Percentiles rank a stretch among this genome's conserved stretches.
phyloP scores from a whole-genome alignment of 2,888 invertebrate genomes.

The Acrobasis repandana region DNA sequence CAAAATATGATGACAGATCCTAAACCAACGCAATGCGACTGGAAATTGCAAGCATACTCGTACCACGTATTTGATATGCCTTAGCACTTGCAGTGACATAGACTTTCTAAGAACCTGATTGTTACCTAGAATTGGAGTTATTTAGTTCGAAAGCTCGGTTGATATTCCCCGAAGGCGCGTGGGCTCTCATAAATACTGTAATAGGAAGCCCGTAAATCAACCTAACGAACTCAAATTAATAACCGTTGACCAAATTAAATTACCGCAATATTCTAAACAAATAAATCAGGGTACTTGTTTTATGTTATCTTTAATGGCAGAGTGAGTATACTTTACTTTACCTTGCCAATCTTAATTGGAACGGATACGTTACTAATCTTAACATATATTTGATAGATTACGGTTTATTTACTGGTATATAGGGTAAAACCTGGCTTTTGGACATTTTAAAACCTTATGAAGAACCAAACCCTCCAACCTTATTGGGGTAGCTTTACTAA shows the following conservation, averaged over 20 bases:
- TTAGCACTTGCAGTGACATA: not conserved
- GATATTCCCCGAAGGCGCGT: slow-evolving; percentile 13
- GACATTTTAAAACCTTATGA: too few relatives aligned
- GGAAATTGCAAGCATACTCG: too few relatives aligned
- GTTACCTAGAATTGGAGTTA: slow-evolving; percentile 1
- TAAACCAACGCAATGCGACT: too few relatives aligned
- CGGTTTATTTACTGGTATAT: too few relatives aligned
- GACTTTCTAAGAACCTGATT: slow-evolving; percentile 12
- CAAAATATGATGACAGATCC: too few relatives aligned
- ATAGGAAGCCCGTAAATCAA: slow-evolving; percentile 12
- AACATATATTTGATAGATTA: too few relatives aligned
- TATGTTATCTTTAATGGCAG: not conserved
- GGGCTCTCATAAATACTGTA: slow-evolving; percentile 9
- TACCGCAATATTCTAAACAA: not conserved
- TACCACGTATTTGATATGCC: too few relatives aligned
- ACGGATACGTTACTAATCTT: not conserved
- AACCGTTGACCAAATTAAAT: slow-evolving; percentile 4
- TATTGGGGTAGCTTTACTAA: too few relatives aligned
- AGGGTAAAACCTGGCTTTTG: too few relatives aligned
- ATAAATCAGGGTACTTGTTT: not conserved
- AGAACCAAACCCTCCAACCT: too few relatives aligned
- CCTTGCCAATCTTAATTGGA: not conserved
- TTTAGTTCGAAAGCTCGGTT: not conserved
- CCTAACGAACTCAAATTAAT: slow-evolving; percentile 9
- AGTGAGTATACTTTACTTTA: not conserved